These are phyloP conservation scores for Agelaius phoeniceus DNA, from an alignment of 2,113 vertebrate genomes.

Conservation along the genomic window DNA sequence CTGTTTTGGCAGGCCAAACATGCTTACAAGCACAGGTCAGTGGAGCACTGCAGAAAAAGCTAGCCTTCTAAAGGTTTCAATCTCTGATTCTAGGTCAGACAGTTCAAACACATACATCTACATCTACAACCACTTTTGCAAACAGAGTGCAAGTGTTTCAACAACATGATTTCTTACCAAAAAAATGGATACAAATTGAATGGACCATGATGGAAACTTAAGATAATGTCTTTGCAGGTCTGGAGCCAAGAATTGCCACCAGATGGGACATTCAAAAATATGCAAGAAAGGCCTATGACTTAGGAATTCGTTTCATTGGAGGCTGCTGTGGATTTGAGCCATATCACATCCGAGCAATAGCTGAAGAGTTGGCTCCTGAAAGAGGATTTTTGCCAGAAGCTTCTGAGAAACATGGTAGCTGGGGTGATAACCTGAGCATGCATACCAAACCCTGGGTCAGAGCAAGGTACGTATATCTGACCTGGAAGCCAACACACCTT, in stretches of 20 bases:
- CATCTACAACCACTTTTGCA: neutral
- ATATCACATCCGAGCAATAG: conserved; percentile 89
- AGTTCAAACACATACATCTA: neutral
- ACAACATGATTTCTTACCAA: neutral
- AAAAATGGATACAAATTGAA: neutral
- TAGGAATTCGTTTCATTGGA: conserved; percentile 89
- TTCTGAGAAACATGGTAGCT: conserved; percentile 92
- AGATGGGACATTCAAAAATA: conserved; percentile 96
- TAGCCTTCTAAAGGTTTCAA: neutral
- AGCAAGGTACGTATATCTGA: conserved; percentile 83
- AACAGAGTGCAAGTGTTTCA: neutral
- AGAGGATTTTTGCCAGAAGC: conserved; percentile 85
- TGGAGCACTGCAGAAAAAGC: neutral
- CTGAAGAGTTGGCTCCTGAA: conserved; percentile 90
- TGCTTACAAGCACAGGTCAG: neutral
- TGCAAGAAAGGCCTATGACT: conserved; percentile 88
- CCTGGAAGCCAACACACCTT: neutral
- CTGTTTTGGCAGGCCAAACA: neutral
- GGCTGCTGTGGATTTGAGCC: conserved; percentile 97
- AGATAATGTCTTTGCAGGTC: conserved; percentile 69
- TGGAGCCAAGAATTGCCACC: conserved; percentile 90
- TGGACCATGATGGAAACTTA: neutral
- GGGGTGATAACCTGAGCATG: conserved; percentile 89
- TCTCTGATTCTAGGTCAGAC: neutral
- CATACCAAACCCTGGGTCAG: conserved; percentile 98